Conservation (phyloP, 2,113 vertebrate species). For the Phodopus roborovskii region DNA sequence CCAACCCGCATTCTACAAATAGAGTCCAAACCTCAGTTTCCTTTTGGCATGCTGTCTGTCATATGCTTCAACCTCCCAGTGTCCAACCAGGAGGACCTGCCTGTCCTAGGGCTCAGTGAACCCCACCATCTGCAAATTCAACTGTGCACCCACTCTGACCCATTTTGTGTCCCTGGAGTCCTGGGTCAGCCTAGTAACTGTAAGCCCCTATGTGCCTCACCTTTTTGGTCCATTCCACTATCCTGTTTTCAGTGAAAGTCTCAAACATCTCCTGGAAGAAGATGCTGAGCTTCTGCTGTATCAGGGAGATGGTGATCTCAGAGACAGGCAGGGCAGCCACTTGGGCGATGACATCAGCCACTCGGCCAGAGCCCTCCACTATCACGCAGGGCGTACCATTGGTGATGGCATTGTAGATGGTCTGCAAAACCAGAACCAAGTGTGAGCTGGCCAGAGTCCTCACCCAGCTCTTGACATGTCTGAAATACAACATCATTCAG, state of each 20-base stretch:
- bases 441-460: background rate
- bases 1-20: fast-evolving
- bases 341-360: slow-evolving; percentile 95
- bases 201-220: slow-evolving; percentile 74
- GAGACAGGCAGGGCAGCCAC: slow-evolving; percentile 88
- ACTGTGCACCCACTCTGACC: fast-evolving
- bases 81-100: background rate
- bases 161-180: fast-evolving
- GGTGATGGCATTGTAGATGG: slow-evolving; percentile 93
- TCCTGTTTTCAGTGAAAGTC: slow-evolving; percentile 85
- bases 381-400: slow-evolving; percentile 94
- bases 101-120: fast-evolving
- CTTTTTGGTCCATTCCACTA: slow-evolving; percentile 96
- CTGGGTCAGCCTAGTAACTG: background rate
- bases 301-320: slow-evolving; percentile 88
- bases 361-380: slow-evolving; percentile 94
- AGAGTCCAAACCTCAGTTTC: background rate
- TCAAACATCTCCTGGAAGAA: slow-evolving; percentile 90
- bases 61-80: background rate
- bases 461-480: fast-evolving
- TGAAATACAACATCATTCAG: fast-evolving
- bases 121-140: background rate
- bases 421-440: slow-evolving; percentile 83
- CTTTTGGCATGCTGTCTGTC: background rate
- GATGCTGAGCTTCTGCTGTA: slow-evolving; percentile 88